Percentiles rank a stretch among this genome's conserved stretches.
phyloP scores from a whole-genome alignment of 2,797 vertebrate species.

The Stomatorhinus walkeri region DNA sequence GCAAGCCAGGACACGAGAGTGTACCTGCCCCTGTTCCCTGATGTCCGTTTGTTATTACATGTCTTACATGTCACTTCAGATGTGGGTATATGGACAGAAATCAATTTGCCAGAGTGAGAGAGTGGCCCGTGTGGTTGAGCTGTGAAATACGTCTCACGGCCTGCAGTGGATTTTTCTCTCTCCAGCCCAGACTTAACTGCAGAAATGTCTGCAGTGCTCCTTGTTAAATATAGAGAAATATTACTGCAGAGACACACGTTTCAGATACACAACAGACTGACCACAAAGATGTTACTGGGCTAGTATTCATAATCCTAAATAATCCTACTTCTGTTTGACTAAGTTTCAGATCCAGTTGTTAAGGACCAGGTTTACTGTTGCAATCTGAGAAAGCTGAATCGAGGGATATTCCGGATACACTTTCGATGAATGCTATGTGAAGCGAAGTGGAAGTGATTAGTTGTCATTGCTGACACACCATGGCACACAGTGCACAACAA shows the following conservation, averaged over 20 bases:
- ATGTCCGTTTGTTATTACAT: slow-evolving; percentile 40
- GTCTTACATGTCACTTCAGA: slow-evolving; percentile 34
- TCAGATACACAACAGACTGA: not conserved
- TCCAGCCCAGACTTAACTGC: not conserved
- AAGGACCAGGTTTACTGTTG: not conserved
- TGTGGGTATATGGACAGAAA: slow-evolving; percentile 40
- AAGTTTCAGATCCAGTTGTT: not conserved
- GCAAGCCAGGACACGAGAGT: slow-evolving; percentile 12
- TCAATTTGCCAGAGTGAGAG: slow-evolving; percentile 48
- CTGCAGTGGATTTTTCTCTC: not conserved
- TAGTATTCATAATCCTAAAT: not conserved
- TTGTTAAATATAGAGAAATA: not conserved
- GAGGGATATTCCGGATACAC: not conserved
- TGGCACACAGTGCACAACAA: not conserved
- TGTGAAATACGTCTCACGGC: slow-evolving; percentile 5
- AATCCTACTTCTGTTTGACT: not conserved
- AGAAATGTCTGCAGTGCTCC: not conserved
- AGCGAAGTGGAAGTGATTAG: not conserved
- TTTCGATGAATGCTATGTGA: not conserved
- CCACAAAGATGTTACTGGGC: not conserved
- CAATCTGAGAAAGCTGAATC: not conserved
- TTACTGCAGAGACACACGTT: not conserved
- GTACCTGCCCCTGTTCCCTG: slow-evolving; percentile 24
- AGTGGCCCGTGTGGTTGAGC: slow-evolving; percentile 37
- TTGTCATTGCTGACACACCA: not conserved